Evolutionary conservation across 1,140 invertebrate species (phyloP), one percentile per base, ranked within the genome.

Genomic region (Coelopa frigida): DNA sequence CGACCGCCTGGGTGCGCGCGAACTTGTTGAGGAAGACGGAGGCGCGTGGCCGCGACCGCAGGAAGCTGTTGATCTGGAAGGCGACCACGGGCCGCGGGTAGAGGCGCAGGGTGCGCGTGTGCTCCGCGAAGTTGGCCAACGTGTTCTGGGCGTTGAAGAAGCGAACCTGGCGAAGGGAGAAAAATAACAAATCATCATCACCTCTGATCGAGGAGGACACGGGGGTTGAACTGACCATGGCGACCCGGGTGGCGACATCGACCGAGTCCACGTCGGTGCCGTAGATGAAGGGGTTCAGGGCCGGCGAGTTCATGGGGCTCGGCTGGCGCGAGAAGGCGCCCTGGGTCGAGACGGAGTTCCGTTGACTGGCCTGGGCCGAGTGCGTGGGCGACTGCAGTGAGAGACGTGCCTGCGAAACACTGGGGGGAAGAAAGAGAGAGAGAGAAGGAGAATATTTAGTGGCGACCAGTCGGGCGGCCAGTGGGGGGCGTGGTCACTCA

Each of bases 121-220:
- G 96, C 62, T 99, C 96, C 36, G 86, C 87, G 63, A 99, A 98
- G 61, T 99, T 98, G 0, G 92, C 94, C 51, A 99, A 71, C 1
- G 97, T 78, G 62, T 98, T 98, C 61, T 94, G 83, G 0, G 95
- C 97, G 64, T 98, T 98, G 77, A 98, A 98, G 66, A 99, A 99
- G 10, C 92, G 82, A 3, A 97, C 82, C 85, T 89, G 67, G 42
- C 35, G 37, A 15, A 12, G n/a, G 10, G 17, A 50, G 22, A 42
- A 32, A 21, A n/a, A 41, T 41, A 23, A 21, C n/a, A 47, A 51
- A 23, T 4, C 1, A 6, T 15, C 33, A 21, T 5, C 33, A 15
- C 29, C 40, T 22, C 35, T 4, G 29, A 35, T 33, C 10, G 15
- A 41, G 8, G 1, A 35, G 46, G 15, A 36, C 31, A 23, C 14